These are phyloP conservation scores for Diplolepis rosae DNA, from an alignment of 2,888 invertebrate species.

Conservation along the genomic window DNA sequence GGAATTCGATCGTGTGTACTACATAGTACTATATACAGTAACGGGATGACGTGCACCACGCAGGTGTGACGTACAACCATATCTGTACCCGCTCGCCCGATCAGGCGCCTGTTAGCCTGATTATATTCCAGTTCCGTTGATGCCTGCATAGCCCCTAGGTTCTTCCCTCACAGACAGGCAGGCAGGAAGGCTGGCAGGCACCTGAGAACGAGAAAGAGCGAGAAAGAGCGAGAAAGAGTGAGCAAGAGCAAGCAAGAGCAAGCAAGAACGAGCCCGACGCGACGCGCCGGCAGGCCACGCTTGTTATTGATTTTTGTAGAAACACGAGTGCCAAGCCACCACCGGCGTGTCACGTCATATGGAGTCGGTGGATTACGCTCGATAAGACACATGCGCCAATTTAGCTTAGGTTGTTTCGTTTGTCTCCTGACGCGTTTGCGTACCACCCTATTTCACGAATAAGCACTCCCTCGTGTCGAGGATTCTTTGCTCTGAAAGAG, in stretches of 20 bases:
- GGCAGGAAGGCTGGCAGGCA: slow-evolving; percentile 38
- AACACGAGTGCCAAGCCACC: slow-evolving; percentile 60
- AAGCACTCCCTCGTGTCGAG: slow-evolving; percentile 29
- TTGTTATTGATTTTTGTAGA: slow-evolving; percentile 72
- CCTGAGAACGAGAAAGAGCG: slow-evolving; percentile 35
- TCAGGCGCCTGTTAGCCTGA: slow-evolving; percentile 57
- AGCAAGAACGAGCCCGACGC: slow-evolving; percentile 63
- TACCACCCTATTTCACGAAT: slow-evolving; percentile 27
- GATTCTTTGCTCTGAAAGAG: slow-evolving; percentile 21
- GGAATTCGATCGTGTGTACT: slow-evolving; percentile 56
- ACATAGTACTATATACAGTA: too few relatives aligned
- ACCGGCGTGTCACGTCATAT: slow-evolving; percentile 64
- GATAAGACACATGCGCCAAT: slow-evolving; percentile 48
- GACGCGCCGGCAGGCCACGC: slow-evolving; percentile 64
- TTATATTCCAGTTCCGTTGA: slow-evolving; percentile 31
- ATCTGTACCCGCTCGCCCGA: slow-evolving; percentile 56
- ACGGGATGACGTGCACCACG: slow-evolving; percentile 35
- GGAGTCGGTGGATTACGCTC: slow-evolving; percentile 60
- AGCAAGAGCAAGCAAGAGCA: slow-evolving; percentile 44
- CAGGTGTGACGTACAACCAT: slow-evolving; percentile 60
- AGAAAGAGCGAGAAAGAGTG: slow-evolving; percentile 26
- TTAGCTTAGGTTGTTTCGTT: slow-evolving; percentile 32
- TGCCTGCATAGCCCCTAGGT: slow-evolving; percentile 47
- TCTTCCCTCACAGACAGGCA: slow-evolving; percentile 57
- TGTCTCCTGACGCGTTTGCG: slow-evolving; percentile 28